A percentile compares a stretch with the other conserved stretches of the same genome.
phyloP scores from a whole-genome alignment of 2,888 invertebrate species.

The Pseudococcus longispinus region DNA sequence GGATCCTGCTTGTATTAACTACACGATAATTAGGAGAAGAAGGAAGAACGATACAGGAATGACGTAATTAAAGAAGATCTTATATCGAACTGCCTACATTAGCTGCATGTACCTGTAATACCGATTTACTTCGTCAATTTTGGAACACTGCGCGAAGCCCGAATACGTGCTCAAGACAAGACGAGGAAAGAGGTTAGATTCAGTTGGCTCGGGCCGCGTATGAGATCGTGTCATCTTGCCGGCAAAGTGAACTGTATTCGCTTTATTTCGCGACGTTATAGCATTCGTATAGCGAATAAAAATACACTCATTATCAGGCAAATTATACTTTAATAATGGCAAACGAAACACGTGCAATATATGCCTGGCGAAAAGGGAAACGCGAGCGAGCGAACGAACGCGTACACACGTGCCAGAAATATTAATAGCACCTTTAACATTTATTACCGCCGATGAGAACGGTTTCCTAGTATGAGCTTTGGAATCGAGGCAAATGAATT shows the following conservation, averaged over 20 bases:
- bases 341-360: constrained; percentile 28
- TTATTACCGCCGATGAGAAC: neutral
- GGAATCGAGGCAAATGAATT: constrained; percentile 23
- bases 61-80: neutral
- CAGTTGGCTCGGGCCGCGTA: neutral
- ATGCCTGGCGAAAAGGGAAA: constrained; percentile 6
- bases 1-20: neutral
- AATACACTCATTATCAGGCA: constrained; percentile 31
- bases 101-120: neutral
- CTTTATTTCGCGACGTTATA: constrained; percentile 7
- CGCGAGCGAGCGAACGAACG: constrained; percentile 23
- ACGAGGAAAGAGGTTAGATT: neutral
- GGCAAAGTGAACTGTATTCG: neutral
- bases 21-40: neutral
- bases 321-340: constrained; percentile 34
- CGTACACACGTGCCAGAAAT: constrained; percentile 28
- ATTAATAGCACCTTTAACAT: constrained; percentile 31
- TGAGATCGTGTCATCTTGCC: neutral
- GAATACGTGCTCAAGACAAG: neutral
- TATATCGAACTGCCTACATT: neutral
- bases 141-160: neutral
- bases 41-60: neutral
- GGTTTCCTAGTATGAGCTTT: neutral
- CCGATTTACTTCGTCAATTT: neutral
- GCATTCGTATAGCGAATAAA: constrained; percentile 25